phyloP scores from a whole-genome alignment of 2,113 vertebrate genomes.

The Gallinago jamesoni region DNA sequence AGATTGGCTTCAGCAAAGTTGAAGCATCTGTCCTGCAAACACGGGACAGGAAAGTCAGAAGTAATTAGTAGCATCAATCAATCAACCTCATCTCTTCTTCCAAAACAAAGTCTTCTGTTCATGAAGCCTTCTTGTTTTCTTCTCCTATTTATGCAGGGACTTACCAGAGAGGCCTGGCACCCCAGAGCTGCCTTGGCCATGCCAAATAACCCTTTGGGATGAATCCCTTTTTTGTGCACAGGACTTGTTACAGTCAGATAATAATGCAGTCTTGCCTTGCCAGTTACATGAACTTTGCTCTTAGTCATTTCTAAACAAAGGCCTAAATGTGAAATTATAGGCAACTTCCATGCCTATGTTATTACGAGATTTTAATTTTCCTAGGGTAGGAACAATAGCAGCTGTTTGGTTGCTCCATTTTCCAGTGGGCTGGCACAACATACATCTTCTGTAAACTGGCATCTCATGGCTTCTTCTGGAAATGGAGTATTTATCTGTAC shows the following conservation, averaged over 20 bases:
- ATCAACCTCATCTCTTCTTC: not conserved
- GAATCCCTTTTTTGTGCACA: conserved; percentile 77
- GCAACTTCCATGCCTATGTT: conserved; percentile 75
- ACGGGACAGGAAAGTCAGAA: conserved; percentile 12
- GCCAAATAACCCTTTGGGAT: conserved; percentile 65
- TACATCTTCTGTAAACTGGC: not conserved
- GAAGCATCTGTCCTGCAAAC: not conserved
- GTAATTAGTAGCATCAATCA: not conserved
- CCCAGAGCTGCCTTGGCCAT: conserved; percentile 26
- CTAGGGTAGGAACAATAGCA: conserved; percentile 58
- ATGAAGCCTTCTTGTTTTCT: conserved; percentile 57
- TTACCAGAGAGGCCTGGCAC: conserved; percentile 45
- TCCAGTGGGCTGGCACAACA: conserved; percentile 25
- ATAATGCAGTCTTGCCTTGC: conserved; percentile 69
- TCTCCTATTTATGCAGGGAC: conserved; percentile 34
- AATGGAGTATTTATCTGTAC: conserved; percentile 1
- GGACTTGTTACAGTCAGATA: conserved; percentile 51
- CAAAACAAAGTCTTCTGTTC: conserved; percentile 55
- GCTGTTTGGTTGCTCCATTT: conserved; percentile 55
- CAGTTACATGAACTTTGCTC: conserved; percentile 77
- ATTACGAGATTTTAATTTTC: conserved; percentile 76
- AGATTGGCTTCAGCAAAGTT: not conserved
- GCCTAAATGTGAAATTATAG: conserved; percentile 74
- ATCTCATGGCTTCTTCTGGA: conserved; percentile 36
- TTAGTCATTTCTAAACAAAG: conserved; percentile 72